Conservation (phyloP, 1,140 invertebrate genomes). For the Atta texana region DNA sequence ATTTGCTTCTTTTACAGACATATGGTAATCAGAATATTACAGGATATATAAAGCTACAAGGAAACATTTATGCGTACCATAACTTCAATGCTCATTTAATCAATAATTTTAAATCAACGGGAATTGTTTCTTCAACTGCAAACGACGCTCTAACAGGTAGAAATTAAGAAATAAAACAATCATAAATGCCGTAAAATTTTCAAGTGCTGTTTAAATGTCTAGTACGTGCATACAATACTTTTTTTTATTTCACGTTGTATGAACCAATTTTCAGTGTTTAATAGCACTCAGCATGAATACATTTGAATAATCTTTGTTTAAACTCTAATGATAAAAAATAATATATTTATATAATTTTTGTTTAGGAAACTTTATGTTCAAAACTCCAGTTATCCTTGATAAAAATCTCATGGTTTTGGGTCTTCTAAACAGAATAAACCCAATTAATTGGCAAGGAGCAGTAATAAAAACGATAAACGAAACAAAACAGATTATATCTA, state of each 20-base stretch:
- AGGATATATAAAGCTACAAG: constrained; percentile 74
- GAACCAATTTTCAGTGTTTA: neutral
- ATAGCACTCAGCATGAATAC: neutral
- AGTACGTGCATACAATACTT: neutral
- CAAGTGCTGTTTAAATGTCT: too few relatives aligned
- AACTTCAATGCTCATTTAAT: constrained; percentile 74
- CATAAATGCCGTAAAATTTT: too few relatives aligned
- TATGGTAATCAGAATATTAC: constrained; percentile 75
- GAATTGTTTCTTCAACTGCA: constrained; percentile 66
- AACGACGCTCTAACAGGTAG: constrained; percentile 70
- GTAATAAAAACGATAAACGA: constrained; percentile 70
- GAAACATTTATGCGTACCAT: constrained; percentile 60
- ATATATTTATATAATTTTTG: constrained; percentile 5
- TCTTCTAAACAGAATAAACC: constrained; percentile 78
- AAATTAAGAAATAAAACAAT: neutral
- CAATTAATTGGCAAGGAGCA: constrained; percentile 77
- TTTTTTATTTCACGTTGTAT: neutral
- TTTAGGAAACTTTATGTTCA: constrained; percentile 79
- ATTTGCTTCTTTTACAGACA: constrained; percentile 66
- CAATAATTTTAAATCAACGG: constrained; percentile 72
- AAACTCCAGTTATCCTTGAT: constrained; percentile 77
- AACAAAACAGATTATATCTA: constrained; percentile 75
- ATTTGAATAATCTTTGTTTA: neutral
- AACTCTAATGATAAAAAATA: neutral
- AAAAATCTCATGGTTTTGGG: constrained; percentile 71